Base-by-base conservation (phyloP, 2,113 vertebrate genomes). In the Uropsilus gracilis region DNA sequence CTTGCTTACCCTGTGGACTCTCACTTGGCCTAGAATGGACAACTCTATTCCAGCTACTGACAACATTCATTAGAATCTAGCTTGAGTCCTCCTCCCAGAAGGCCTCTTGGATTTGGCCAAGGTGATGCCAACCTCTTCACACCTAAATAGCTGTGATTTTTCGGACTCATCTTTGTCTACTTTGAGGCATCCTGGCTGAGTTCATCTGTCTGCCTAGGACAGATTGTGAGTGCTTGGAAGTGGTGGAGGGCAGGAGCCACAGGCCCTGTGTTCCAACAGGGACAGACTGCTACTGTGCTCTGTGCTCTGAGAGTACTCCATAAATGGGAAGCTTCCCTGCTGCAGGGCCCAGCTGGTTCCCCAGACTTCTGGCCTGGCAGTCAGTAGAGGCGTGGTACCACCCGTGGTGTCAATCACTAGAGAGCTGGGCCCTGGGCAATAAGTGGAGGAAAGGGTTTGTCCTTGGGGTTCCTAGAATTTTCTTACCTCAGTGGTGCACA, bases 71-170 rank as follows among this genome's bases (percentile, higher is more conserved):
- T 44, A 80, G 53, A 63, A 69, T 59, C 59, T 50, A 86, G n/a
- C 39, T 82, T 90, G 48, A 10, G 39, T 50, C 26, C 22, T 97
- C 55, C 59, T 94, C 85, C 48, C 89, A n/a, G 63, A 89, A 94
- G 95, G 89, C 64, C 48, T 32, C 84, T 66, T 84, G 12, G 32
- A 93, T 87, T 73, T 85, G 59, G 37, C 34, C 53, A 84, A 28
- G 26, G 16, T 53, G 32, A 69, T 46, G 66, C 30, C 80, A 91
- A 28, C 28, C 59, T 69, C 39, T 59, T 63, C 66, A 90, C 3
- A 77, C 1, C 80, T 42, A 17, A 81, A n/a, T n/a, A 32, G 76
- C n/a, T 73, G 2, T 83, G 26, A 86, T 17, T 86, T 95, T 78
- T 68, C 34, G 0, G 12, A 59, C 48, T 44, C 6, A 59, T 81